Evolutionary conservation across 1,140 invertebrate genomes (phyloP).

Genomic region (Aradophagus sp.): DNA sequence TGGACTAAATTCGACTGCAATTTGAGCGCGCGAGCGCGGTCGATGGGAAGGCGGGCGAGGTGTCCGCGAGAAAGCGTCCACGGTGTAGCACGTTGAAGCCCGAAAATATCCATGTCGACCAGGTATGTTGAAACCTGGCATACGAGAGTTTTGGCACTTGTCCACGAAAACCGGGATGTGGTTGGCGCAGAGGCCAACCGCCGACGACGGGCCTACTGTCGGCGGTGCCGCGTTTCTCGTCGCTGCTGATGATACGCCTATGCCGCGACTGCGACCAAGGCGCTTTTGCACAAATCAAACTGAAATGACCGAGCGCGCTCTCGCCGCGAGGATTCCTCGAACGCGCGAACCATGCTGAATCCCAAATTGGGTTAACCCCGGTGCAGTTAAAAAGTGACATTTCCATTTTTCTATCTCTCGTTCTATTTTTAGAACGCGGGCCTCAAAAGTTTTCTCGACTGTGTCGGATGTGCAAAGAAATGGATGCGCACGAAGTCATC

Average conservation of each 20-base stretch:
- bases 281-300: slow-evolving; percentile 18
- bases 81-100: slow-evolving; percentile 65
- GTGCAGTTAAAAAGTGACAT: neutral
- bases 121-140: slow-evolving; percentile 67
- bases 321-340: slow-evolving; percentile 14
- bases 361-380: slow-evolving; percentile 8
- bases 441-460: too few relatives aligned
- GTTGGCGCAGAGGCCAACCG: slow-evolving; percentile 55
- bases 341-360: slow-evolving; percentile 3
- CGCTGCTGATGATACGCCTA: slow-evolving; percentile 32
- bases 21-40: slow-evolving; percentile 16
- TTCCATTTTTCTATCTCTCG: too few relatives aligned
- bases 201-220: slow-evolving; percentile 48
- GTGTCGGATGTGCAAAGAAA: too few relatives aligned
- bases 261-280: too few relatives aligned
- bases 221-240: slow-evolving; percentile 34
- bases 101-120: slow-evolving; percentile 74
- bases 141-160: slow-evolving; percentile 61
- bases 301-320: slow-evolving; percentile 8
- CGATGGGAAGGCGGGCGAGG: slow-evolving; percentile 40
- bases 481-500: too few relatives aligned
- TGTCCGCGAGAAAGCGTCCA: slow-evolving; percentile 50
- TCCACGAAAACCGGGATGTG: slow-evolving; percentile 56
- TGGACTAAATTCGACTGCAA: slow-evolving; percentile 21
- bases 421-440: too few relatives aligned